Evolutionary conservation across 2,797 vertebrate genomes (phyloP), one percentile per base, ranked within the genome.

Genomic region (Gymnopithys bicolor): DNA sequence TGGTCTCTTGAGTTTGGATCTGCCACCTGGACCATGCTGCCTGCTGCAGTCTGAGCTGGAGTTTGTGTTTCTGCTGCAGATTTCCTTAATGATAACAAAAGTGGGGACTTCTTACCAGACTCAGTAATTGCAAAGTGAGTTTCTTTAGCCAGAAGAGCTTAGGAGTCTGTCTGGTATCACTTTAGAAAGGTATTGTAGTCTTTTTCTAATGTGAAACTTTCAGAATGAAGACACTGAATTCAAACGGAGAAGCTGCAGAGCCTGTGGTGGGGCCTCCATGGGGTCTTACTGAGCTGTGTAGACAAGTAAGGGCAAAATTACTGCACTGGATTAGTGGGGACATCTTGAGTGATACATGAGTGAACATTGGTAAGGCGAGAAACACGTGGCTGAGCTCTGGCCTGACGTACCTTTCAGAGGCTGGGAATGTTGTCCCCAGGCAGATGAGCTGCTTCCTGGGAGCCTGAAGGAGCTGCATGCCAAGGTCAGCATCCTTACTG

Each of bases 311-410:
- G 64, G 19, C 74, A 66, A 63, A 52, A 41, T 32, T 49, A 21
- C 51, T 6, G 2, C 68, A 18, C 24, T 4, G 11, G 37, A 5
- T 1, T 2, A 33, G 22, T 5, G 45, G 24, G 24, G 11, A 48
- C n/a, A 8, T 21, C 49, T 23, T 39, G 58, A 68, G 7, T 39
- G 25, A 0, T 2, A 3, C 5, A 1, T 3, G 19, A 43, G 53
- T 25, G 3, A 33, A 3, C 27, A 35, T 32, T 46, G 45, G 23
- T 4, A 3, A n/a, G 73, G 60, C 49, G n/a, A 52, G 68, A 39
- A 33, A 13, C 0, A 0, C 0, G 4, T 8, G 48, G 27, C 2
- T 51, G 46, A 8, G 43, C n/a, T 64, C 32, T 24, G 19, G n/a
- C 15, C 68, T 4, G 5, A 17, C 0, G 3, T 14, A 5, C 35